A percentile compares a stretch with the other conserved stretches of the same genome.
These are phyloP conservation scores for Enteromius afrohamiltoni DNA, from an alignment of 2,797 vertebrate genomes.

Conservation along the genomic window DNA sequence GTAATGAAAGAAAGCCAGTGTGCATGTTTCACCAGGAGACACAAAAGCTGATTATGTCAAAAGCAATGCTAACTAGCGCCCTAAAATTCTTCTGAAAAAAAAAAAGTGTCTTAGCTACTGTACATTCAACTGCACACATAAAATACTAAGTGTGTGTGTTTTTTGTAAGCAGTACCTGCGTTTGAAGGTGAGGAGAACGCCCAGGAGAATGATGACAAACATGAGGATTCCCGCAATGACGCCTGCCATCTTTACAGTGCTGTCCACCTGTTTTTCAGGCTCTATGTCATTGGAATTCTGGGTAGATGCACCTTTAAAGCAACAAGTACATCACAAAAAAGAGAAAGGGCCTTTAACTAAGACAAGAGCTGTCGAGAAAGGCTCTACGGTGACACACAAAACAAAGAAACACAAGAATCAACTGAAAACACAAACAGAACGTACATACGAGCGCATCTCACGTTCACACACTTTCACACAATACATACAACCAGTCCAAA, in stretches of 20 bases:
- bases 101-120: neutral
- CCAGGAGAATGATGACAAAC: conserved; percentile 96
- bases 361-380: conserved; percentile 45
- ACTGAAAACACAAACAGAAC: conserved; percentile 25
- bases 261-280: conserved; percentile 95
- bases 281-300: conserved; percentile 96
- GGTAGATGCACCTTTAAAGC: conserved; percentile 88
- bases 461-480: conserved; percentile 12
- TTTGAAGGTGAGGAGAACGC: conserved; percentile 95
- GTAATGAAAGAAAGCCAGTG: conserved; percentile 73
- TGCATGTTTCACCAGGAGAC: conserved; percentile 65
- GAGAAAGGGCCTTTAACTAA: conserved; percentile 58
- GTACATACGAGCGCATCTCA: conserved; percentile 13
- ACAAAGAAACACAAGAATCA: conserved; percentile 22
- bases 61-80: conserved; percentile 27
- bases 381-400: conserved; percentile 12
- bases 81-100: neutral
- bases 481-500: neutral
- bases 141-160: neutral
- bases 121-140: neutral
- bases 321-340: conserved; percentile 63
- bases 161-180: conserved; percentile 84
- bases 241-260: conserved; percentile 95
- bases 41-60: conserved; percentile 56
- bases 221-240: conserved; percentile 96